Conservation (phyloP, 2,113 vertebrate genomes). For the Oriolus oriolus region DNA sequence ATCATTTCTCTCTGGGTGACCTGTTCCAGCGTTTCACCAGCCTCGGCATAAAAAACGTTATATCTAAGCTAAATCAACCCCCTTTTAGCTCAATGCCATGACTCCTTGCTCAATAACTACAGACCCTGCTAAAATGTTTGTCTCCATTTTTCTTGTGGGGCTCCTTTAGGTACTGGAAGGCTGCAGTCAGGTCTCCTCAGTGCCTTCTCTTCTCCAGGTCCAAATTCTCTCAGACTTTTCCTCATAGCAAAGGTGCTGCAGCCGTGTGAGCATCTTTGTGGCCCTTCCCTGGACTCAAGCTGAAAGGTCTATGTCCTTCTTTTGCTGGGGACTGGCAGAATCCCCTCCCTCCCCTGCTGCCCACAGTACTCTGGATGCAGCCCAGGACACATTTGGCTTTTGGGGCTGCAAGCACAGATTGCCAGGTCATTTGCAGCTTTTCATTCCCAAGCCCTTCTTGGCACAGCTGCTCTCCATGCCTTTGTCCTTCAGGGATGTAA, state of each 20-base stretch:
- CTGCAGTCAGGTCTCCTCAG: neutral
- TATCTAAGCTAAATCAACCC: neutral
- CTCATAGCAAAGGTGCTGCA: neutral
- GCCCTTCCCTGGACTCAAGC: neutral
- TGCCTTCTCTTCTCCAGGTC: neutral
- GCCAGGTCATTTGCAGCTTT: neutral
- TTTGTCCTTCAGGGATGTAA: neutral
- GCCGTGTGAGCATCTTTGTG: neutral
- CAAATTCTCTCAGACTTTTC: neutral
- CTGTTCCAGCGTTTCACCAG: neutral
- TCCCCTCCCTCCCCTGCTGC: neutral
- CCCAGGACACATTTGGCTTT: neutral
- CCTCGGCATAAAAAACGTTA: fast-evolving
- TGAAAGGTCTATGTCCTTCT: neutral
- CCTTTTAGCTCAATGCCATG: neutral
- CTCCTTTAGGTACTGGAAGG: neutral
- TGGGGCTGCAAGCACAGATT: neutral
- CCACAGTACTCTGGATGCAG: fast-evolving
- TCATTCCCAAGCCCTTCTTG: neutral
- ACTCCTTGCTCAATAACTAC: fast-evolving
- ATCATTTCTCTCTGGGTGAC: neutral
- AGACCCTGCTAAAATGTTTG: neutral
- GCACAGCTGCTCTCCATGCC: neutral
- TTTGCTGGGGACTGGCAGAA: neutral
- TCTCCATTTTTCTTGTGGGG: neutral